A percentile compares a stretch with the other conserved stretches of the same genome.
Conservation (phyloP, 2,888 invertebrate species). For the Mallateleia sp. region DNA sequence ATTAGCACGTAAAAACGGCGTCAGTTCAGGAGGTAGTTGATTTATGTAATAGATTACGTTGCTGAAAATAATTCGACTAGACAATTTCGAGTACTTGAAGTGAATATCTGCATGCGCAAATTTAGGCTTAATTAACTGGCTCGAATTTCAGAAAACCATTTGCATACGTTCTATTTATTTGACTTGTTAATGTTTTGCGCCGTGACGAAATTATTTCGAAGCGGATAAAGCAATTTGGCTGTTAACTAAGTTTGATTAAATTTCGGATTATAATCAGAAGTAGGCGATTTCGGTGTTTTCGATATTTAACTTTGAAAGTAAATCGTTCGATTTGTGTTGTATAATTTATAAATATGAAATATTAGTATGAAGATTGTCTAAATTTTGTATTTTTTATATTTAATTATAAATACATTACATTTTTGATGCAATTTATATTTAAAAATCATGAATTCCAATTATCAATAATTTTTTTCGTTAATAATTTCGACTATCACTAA, state of each 20-base stretch:
- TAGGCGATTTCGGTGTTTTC: too few species aligned
- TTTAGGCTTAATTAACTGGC: not conserved
- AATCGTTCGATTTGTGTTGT: too few species aligned
- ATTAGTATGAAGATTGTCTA: too few species aligned
- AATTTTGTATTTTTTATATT: too few species aligned
- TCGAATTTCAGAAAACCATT: not conserved
- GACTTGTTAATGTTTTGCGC: not conserved
- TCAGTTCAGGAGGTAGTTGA: slow-evolving; percentile 30
- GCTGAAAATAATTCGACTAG: slow-evolving; percentile 19
- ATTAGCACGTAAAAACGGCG: slow-evolving; percentile 30
- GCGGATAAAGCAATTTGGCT: not conserved
- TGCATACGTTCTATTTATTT: not conserved
- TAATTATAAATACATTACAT: too few species aligned
- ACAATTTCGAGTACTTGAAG: slow-evolving; percentile 1
- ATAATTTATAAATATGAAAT: too few species aligned
- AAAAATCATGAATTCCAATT: too few species aligned
- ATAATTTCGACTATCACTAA: too few species aligned
- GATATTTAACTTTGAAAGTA: not conserved
- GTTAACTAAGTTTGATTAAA: not conserved
- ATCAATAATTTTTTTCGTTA: too few species aligned
- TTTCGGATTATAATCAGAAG: not conserved
- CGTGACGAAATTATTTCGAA: not conserved
- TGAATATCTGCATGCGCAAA: not conserved
- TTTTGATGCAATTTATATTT: too few species aligned
- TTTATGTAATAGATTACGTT: slow-evolving; percentile 38